Percentiles rank a stretch among this genome's conserved stretches.
phyloP scores from a whole-genome alignment of 2,113 vertebrate genomes.

The Arenaria interpres region DNA sequence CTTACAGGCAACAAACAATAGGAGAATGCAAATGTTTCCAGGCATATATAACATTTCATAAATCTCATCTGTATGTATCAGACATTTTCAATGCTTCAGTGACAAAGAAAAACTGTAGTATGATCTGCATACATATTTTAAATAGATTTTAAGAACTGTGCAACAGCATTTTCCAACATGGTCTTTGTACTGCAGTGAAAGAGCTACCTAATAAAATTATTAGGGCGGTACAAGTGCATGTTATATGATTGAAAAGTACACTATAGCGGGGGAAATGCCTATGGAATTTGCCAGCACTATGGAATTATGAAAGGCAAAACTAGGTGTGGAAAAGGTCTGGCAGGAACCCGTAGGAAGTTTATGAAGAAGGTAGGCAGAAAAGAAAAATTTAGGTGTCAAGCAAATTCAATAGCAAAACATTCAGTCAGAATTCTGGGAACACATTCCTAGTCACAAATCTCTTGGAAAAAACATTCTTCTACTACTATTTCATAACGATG shows the following conservation, averaged over 20 bases:
- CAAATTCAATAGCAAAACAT: neutral
- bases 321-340: neutral
- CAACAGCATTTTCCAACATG: neutral
- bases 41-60: neutral
- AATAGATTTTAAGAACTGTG: neutral
- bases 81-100: conserved; percentile 18
- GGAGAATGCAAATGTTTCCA: conserved; percentile 13
- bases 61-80: neutral
- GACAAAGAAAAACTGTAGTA: neutral
- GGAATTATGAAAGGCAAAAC: neutral
- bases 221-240: neutral
- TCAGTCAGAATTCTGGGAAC: neutral
- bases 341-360: neutral
- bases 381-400: neutral
- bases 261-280: neutral
- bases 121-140: neutral
- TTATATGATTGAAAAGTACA: neutral
- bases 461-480: neutral
- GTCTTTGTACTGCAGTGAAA: neutral
- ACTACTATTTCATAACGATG: neutral
- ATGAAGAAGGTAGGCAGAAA: neutral
- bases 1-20: neutral
- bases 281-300: neutral
- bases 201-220: neutral
- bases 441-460: neutral